Base-by-base conservation (phyloP, 2,113 vertebrate species). In the Amphiprion percula region DNA sequence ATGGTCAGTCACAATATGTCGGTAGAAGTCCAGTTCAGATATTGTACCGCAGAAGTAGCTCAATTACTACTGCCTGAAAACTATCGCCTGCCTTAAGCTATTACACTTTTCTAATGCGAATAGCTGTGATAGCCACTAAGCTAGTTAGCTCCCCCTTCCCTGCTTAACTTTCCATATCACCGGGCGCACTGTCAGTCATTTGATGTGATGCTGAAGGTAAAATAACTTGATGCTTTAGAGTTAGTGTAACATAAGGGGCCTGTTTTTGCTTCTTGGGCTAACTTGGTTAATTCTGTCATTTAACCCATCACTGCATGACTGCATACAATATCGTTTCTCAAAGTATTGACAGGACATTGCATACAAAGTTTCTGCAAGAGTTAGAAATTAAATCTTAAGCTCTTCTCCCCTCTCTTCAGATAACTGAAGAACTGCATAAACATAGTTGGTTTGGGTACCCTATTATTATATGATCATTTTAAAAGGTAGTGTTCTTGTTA, bases 161-260 rank as follows among this genome's bases (percentile, higher is more conserved):
- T 53, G 30, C 50, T 68, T 75, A 70, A 80, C 60, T 76, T 63
- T n/a, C 15, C 62, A 77, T 26, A 7, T 56, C 61, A 39, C 41
- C 67, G 61, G 82, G 69, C 46, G 24, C 52, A 15, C 39, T 68
- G 80, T 68, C 75, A 70, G 56, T 81, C 68, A 72, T 69, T 58
- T n/a, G 54, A 2, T 58, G 16, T 54, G 58, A 65, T 80, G 39
- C 24, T 55, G 17, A 11, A 7, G 26, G 39, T 59, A 24, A 33
- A 41, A 21, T 55, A 30, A 23, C 19, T 21, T 16, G 8, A 26
- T 73, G 66, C 5, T 37, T 62, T 26, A 15, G 37, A 1, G 28
- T 26, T 10, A 1, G 10, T 26, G 14, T 33, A 59, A 33, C 41
- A 23, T 12, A 30, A 44, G 21, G n/a, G 12, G 5, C 15, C n/a